Conservation (phyloP, 2,797 vertebrate species). For the Myripristis jacobus region DNA sequence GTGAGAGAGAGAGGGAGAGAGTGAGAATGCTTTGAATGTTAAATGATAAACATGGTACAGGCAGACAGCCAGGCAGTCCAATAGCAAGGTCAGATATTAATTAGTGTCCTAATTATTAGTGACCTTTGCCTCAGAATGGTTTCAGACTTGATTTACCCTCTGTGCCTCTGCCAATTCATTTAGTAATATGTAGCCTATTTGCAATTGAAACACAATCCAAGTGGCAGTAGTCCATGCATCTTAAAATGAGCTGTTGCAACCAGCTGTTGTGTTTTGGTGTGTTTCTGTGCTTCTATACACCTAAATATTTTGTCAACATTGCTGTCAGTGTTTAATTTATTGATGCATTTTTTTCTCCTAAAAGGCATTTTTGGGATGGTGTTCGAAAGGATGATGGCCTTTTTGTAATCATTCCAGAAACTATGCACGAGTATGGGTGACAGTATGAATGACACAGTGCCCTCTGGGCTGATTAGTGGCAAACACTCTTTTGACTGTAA, state of each 20-base stretch:
- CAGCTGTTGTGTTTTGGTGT: conserved; percentile 35
- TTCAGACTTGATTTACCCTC: conserved; percentile 47
- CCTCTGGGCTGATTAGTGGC: not conserved
- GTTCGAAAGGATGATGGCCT: not conserved
- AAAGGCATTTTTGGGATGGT: not conserved
- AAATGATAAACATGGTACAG: conserved; percentile 49
- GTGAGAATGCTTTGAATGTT: conserved; percentile 32
- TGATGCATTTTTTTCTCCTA: not conserved
- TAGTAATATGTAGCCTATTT: conserved; percentile 45
- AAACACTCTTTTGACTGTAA: not conserved
- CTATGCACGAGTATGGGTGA: no score
- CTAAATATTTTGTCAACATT: conserved; percentile 14
- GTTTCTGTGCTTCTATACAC: conserved; percentile 7
- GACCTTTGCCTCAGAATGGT: conserved; percentile 58
- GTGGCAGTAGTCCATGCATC: conserved; percentile 47
- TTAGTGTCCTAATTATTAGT: conserved; percentile 65
- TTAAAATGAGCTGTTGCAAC: conserved; percentile 33
- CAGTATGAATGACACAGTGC: no score
- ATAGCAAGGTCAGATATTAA: conserved; percentile 67
- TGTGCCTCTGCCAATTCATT: conserved; percentile 52
- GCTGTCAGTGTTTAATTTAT: conserved; percentile 5
- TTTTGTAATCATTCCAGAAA: conserved; percentile 2
- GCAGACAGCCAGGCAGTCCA: conserved; percentile 57
- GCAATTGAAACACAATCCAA: conserved; percentile 32
- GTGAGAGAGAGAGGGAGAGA: conserved; percentile 1